A percentile compares a stretch with the other conserved stretches of the same genome.
Evolutionary conservation across 2,113 vertebrate genomes (phyloP).

Genomic region (Ceratotherium simum): DNA sequence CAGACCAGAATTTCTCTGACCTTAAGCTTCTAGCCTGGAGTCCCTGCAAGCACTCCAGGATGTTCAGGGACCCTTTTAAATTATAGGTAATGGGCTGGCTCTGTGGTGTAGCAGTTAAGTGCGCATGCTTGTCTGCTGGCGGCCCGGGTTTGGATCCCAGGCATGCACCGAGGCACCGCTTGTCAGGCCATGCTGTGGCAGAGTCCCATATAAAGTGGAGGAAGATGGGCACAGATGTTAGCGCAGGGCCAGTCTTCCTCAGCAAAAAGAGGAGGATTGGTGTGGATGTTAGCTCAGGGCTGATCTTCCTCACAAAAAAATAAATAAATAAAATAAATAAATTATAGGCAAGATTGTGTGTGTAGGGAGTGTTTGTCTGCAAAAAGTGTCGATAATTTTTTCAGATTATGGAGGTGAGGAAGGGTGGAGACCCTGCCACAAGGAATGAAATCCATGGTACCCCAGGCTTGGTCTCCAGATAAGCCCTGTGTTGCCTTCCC

Average conservation of each 20-base stretch:
- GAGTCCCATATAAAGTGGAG: too few relatives aligned
- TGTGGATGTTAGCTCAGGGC: too few relatives aligned
- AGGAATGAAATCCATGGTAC: neutral
- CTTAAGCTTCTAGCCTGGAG: neutral
- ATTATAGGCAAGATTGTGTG: neutral
- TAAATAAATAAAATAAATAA: neutral
- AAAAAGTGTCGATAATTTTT: neutral
- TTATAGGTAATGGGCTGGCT: neutral
- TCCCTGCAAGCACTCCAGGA: neutral
- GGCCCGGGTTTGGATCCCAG: too few relatives aligned
- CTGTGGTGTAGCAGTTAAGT: too few relatives aligned
- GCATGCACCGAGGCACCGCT: too few relatives aligned
- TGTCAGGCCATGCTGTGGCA: too few relatives aligned
- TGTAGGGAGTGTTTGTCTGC: neutral
- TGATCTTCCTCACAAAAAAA: too few relatives aligned
- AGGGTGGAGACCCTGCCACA: neutral
- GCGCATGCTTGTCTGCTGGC: too few relatives aligned
- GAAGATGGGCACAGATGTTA: too few relatives aligned
- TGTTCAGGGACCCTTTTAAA: neutral
- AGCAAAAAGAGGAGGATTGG: too few relatives aligned
- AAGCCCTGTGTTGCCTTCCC: neutral
- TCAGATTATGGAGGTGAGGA: neutral
- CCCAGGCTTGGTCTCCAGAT: neutral
- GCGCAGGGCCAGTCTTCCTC: too few relatives aligned
- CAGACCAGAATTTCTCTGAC: conserved; percentile 12